Base-by-base conservation (phyloP, 2,113 vertebrate genomes). In the Calidris pugnax region DNA sequence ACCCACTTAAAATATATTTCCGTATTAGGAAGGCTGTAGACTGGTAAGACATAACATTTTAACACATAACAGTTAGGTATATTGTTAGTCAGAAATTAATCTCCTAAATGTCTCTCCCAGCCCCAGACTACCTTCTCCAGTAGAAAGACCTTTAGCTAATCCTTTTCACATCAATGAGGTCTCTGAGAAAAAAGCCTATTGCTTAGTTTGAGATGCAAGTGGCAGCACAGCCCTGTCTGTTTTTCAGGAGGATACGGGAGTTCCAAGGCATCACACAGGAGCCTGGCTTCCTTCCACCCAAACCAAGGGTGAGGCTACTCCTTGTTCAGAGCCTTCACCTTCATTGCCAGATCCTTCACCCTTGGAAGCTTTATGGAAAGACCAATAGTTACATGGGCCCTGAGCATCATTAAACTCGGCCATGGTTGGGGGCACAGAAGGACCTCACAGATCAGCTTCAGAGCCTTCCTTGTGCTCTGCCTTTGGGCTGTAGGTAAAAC, bases 181-280 rank as follows among this genome's bases (percentile, higher is more conserved):
- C 7, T 77, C 35, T 55, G 15, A 10, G 41, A 77, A 15, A 77
- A 75, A 93, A 87, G 4, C 20, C 20, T 43, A 0, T n/a, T 80
- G 17, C 4, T 76, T 74, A 21, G 17, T 80, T 62, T 43, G 41
- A 17, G 32, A 19, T 3, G 2, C 0, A 2, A 37, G 56, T n/a
- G 41, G 26, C 24, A 63, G 33, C 0, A 0, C 1, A 47, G 39
- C 24, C 33, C 8, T 59, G 10, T 17, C 39, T 5, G 4, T 5
- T 37, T 66, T 62, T 73, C 45, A 45, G 57, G 50, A 35, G 17
- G 14, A 72, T 43, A 18, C 43, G 72, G 57, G 9, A 73, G 30
- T 39, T 17, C 33, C 53, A 75, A 24, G 15, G 4, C 35, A 77
- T 48, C 45, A 27, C 48, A 69, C 1, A 33, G 18, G 33, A 77